These are phyloP conservation scores for Chlamydotis undulata DNA, from an alignment of 2,113 vertebrate species.

Conservation along the genomic window DNA sequence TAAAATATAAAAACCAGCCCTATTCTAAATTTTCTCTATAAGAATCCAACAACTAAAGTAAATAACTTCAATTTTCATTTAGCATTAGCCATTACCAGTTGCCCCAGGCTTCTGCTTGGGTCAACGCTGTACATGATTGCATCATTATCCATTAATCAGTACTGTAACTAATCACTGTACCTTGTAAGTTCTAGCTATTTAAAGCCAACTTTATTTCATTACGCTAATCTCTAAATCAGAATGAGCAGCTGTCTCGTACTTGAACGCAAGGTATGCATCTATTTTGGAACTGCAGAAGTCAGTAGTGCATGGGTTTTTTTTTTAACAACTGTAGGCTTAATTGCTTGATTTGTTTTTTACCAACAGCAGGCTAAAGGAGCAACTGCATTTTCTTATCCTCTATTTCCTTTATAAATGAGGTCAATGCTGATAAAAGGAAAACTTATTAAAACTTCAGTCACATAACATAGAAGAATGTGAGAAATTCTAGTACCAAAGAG, in stretches of 20 bases:
- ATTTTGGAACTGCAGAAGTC: constrained; percentile 74
- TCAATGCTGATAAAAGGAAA: constrained; percentile 5
- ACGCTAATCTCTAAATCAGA: constrained; percentile 77
- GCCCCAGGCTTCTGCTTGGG: constrained; percentile 48
- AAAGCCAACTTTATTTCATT: constrained; percentile 79
- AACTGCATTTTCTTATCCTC: constrained; percentile 25
- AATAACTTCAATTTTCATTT: constrained; percentile 65
- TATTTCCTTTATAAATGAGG: not conserved
- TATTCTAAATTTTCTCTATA: constrained; percentile 44
- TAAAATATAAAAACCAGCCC: not conserved
- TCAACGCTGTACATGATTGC: constrained; percentile 17
- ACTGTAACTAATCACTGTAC: constrained; percentile 61
- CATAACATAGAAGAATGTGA: not conserved
- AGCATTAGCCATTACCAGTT: constrained; percentile 48
- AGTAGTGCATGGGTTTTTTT: constrained; percentile 56
- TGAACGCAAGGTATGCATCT: constrained; percentile 74
- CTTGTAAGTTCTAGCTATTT: constrained; percentile 65
- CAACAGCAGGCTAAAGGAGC: constrained; percentile 31
- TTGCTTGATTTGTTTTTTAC: constrained; percentile 50
- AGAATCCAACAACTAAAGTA: constrained; percentile 47
- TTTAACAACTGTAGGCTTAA: constrained; percentile 70
- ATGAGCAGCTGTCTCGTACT: constrained; percentile 72
- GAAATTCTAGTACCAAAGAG: not conserved
- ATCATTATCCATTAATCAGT: constrained; percentile 70
- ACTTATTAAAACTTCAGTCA: not conserved